Base-by-base conservation (phyloP, 1,140 invertebrate species). In the Sycobia sp. region DNA sequence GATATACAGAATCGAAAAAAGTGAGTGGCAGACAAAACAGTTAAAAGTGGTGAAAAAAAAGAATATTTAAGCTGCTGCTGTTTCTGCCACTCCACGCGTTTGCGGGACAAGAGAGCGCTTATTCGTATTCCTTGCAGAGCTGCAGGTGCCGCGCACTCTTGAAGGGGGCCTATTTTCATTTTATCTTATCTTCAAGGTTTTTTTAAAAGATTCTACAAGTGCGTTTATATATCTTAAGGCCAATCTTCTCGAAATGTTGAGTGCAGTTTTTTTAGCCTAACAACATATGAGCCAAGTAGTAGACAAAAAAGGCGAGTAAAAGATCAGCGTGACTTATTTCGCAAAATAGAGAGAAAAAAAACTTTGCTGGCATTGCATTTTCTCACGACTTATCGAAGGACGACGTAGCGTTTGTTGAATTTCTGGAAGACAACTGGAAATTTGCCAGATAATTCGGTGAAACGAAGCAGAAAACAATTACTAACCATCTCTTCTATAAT, bases 381-480 rank as follows among this genome's bases (percentile, higher is more conserved):
- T 50, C 25, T 50, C 47, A 5, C 47, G 27, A 50, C 32, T 50
- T 50, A 50, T 50, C 47, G 47, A 10, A 16, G 47, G 47, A 25
- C 23, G 44, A 27, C 18, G 18, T 7, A 16, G 38, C 38, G 14
- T n/a, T 44, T 14, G 41, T 22, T 14, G 41, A 7, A 32, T 22
- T n/a, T 1, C 47, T 8, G n/a, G 14, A 41, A 27, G 29, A 57
- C 43, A 39, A 47, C 55, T 47, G 43, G 41, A 47, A 36, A n/a
- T 29, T 47, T 25, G 55, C 43, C 55, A 57, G 36, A n/a, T 14
- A 18, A 43, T 55, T 20, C 34, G 34, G 29, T 3, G 10, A 59
- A 39, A 39, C 46, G n/a, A 50, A 39, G 57, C 36, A 16, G n/a
- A 55, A 55, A 55, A 43, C 38, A 55, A 55, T 43, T 29, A 55